Evolutionary conservation across 2,888 invertebrate genomes (phyloP), one percentile per base, ranked within the genome.

Genomic region (Ischnus inquisitorius): DNA sequence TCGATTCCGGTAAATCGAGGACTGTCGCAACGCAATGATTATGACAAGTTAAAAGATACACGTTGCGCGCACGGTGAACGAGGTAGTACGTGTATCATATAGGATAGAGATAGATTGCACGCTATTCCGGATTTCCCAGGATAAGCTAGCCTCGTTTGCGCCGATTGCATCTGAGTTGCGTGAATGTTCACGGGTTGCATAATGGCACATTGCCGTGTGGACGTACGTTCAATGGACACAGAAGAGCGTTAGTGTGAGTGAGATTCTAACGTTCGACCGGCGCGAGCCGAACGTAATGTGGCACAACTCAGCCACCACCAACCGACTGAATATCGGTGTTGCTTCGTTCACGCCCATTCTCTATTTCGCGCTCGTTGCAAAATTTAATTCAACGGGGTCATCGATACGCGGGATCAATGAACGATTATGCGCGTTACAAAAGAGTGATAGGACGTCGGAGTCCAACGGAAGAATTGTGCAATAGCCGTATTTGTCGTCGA

Each of bases 131-230:
- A 88, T 89, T 90, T 90, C 88, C 87, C 89, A 89, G 84, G 82
- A 80, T 83, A 82, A 88, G 86, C 84, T 88, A 87, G 88, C 86
- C 87, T 85, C 85, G 87, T 79, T 84, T 79, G 84, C 77, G 71
- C 86, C 87, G 89, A 90, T 90, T 87, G 79, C 88, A 89, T 90
- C 88, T 87, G 88, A 88, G 88, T 90, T 90, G 89, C 89, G 89
- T 90, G 88, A 90, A 89, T 88, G 86, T 87, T 87, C 85, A 85
- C 82, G 76, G 34, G 69, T 90, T 90, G 89, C 90, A 89, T 90
- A 90, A 90, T 86, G 74, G 84, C 12, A 78, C 69, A 51, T 65
- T 60, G 84, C 84, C 84, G 87, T 8, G 87, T 8, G 85, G 77
- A 78, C 79, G 86, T 72, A 39, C 22, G 43, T n/a, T 54, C 19